Evolutionary conservation across 2,113 vertebrate genomes (phyloP).

Genomic region (Psittacara wagleri): DNA sequence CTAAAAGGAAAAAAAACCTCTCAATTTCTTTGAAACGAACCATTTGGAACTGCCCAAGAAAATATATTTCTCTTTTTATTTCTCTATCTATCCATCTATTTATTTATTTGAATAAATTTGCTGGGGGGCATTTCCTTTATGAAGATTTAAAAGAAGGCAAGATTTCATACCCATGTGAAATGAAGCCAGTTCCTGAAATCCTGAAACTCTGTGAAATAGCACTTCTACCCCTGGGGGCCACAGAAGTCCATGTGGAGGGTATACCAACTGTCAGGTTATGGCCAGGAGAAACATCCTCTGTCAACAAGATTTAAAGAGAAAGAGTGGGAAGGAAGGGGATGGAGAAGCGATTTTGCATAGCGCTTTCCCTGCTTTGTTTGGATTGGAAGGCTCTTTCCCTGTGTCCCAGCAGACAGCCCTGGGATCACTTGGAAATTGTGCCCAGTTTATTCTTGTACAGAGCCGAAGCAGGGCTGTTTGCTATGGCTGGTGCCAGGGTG

Average conservation of each 20-base stretch:
- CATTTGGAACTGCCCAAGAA: not conserved
- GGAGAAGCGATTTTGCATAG: not conserved
- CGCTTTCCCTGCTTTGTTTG: not conserved
- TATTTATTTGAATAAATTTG: not conserved
- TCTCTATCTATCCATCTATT: not conserved
- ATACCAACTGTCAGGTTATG: not conserved
- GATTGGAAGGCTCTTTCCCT: conserved; percentile 19
- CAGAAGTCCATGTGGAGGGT: not conserved
- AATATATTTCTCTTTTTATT: not conserved
- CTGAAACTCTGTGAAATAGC: not conserved
- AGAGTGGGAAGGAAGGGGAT: not conserved
- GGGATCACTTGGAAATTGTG: not conserved
- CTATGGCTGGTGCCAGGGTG: not conserved
- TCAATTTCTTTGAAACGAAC: not conserved
- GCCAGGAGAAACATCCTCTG: conserved; percentile 45
- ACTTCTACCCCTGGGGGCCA: fast-evolving
- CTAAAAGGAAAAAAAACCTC: not conserved
- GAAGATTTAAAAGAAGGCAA: not conserved
- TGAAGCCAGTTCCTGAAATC: not conserved
- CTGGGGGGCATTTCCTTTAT: not conserved
- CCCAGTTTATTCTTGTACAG: conserved; percentile 11
- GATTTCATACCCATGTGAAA: not conserved
- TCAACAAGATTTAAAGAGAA: not conserved
- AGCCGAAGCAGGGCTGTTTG: not conserved
- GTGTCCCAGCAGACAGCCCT: conserved; percentile 7